phyloP scores from a whole-genome alignment of 2,888 invertebrate species.

The Leptinotarsa peninsularis region DNA sequence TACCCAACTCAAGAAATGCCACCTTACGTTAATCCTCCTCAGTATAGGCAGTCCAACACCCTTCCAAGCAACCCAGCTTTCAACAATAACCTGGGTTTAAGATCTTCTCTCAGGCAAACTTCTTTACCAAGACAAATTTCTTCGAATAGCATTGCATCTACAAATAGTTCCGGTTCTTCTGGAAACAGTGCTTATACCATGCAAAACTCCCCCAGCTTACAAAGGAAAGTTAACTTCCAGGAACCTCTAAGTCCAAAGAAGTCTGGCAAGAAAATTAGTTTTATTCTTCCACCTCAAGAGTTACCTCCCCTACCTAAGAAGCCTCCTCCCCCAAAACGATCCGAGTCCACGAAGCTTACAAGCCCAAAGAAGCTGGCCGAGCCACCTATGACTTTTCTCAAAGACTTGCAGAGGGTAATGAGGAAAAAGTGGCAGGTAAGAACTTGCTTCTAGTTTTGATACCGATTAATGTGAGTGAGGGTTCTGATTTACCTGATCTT shows the following conservation, averaged over 20 bases:
- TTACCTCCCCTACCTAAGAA: slow-evolving; percentile 75
- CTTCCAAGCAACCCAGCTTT: slow-evolving; percentile 57
- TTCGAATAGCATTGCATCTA: slow-evolving; percentile 70
- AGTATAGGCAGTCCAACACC: slow-evolving; percentile 61
- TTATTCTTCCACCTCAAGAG: slow-evolving; percentile 70
- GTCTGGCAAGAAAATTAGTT: slow-evolving; percentile 74
- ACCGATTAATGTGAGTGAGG: too few relatives aligned
- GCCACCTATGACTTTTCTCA: slow-evolving; percentile 85
- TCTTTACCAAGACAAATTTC: slow-evolving; percentile 71
- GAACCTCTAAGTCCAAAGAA: slow-evolving; percentile 72
- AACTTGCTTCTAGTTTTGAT: neutral
- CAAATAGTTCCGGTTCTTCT: slow-evolving; percentile 66
- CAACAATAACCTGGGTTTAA: slow-evolving; percentile 57
- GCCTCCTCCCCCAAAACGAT: slow-evolving; percentile 81
- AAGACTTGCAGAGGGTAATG: slow-evolving; percentile 92
- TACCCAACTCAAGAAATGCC: slow-evolving; percentile 58
- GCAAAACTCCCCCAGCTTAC: slow-evolving; percentile 69
- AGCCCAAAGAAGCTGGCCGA: slow-evolving; percentile 83
- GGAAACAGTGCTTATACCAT: slow-evolving; percentile 67
- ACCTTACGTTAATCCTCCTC: slow-evolving; percentile 63
- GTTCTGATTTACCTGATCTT: too few relatives aligned
- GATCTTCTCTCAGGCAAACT: slow-evolving; percentile 62
- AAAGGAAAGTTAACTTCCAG: slow-evolving; percentile 74
- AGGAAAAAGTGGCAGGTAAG: slow-evolving; percentile 81
- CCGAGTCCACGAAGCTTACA: slow-evolving; percentile 79